These are phyloP conservation scores for Chaetops frenatus DNA, from an alignment of 2,113 vertebrate species.

Conservation along the genomic window DNA sequence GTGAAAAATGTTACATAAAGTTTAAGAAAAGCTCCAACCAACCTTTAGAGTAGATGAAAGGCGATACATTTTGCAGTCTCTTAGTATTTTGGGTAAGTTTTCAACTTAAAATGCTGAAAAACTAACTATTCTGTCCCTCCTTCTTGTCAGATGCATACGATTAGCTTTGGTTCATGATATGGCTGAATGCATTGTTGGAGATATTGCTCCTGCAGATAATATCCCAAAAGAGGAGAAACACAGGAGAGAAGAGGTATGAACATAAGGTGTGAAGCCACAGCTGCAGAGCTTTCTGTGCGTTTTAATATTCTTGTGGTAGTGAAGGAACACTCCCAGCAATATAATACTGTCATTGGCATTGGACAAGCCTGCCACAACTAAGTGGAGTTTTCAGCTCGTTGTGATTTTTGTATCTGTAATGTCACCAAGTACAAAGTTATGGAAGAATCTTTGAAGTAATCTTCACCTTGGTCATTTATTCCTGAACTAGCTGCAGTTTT, in stretches of 20 bases:
- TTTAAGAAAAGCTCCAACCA: not conserved
- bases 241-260: constrained; percentile 82
- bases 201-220: constrained; percentile 95
- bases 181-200: constrained; percentile 98
- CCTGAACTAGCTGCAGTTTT: not conserved
- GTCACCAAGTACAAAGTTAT: not conserved
- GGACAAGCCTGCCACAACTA: not conserved
- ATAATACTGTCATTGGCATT: not conserved
- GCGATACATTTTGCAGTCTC: not conserved
- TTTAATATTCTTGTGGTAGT: not conserved
- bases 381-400: not conserved
- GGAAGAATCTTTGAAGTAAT: not conserved
- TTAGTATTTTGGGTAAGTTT: not conserved
- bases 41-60: not conserved
- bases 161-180: constrained; percentile 94
- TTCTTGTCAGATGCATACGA: constrained; percentile 83
- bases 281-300: rapidly evolving
- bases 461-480: not conserved
- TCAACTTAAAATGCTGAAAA: not conserved
- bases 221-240: constrained; percentile 94
- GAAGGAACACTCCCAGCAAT: not conserved
- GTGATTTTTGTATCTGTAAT: not conserved
- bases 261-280: not conserved
- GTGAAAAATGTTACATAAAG: not conserved
- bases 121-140: constrained; percentile 8